Percentiles rank a stretch among this genome's conserved stretches.
phyloP scores from a whole-genome alignment of 2,888 invertebrate species.

The Deilephila elpenor region DNA sequence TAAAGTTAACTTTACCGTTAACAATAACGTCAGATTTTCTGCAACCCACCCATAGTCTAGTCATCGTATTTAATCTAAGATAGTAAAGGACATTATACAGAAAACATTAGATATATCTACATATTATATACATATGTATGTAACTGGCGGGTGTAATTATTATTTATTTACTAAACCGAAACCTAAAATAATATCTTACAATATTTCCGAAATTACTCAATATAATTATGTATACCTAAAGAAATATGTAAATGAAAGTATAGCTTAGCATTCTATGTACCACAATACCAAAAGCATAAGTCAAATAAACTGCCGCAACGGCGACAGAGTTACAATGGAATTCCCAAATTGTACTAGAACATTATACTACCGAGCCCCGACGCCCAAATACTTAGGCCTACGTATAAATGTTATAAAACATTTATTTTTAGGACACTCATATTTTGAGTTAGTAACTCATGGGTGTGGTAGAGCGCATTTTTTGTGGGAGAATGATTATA shows the following conservation, averaged over 20 bases:
- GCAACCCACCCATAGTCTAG: no score
- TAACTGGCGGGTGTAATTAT: no score
- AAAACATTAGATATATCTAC: no score
- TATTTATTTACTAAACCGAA: no score
- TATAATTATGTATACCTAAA: background rate
- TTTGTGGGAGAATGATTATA: no score
- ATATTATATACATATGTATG: no score
- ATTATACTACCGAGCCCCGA: constrained; percentile 14
- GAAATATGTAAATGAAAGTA: background rate
- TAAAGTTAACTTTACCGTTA: no score
- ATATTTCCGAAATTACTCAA: background rate
- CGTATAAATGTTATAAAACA: constrained; percentile 9
- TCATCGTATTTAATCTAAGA: no score
- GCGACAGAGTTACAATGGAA: constrained; percentile 48
- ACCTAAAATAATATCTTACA: background rate
- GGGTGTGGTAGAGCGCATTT: no score
- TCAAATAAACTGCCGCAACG: constrained; percentile 47
- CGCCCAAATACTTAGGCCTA: constrained; percentile 13
- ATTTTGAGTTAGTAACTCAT: background rate
- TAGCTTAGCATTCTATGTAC: constrained; percentile 22
- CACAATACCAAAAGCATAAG: constrained; percentile 46
- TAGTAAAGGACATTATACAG: no score
- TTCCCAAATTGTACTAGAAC: constrained; percentile 53
- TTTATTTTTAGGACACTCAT: constrained; percentile 8
- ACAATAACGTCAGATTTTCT: no score